Conservation (phyloP, 1,140 invertebrate genomes). For the Aphaenogaster rudis region DNA sequence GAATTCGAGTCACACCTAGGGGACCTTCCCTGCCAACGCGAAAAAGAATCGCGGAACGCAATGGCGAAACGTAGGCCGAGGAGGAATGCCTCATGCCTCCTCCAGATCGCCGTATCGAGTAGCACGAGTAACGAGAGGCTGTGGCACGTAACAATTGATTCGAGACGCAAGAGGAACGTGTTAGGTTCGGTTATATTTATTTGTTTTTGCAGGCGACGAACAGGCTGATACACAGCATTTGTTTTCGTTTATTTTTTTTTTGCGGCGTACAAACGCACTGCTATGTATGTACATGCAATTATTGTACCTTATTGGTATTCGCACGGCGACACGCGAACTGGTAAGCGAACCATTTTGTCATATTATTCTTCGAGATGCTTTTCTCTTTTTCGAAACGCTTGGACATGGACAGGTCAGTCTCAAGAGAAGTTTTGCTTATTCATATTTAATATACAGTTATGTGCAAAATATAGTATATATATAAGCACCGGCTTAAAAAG, state of each 20-base stretch:
- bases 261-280: background rate
- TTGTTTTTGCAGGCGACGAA: background rate
- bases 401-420: background rate
- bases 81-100: slow-evolving; percentile 49
- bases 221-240: background rate
- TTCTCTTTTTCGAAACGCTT: background rate
- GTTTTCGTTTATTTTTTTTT: background rate
- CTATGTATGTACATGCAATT: background rate
- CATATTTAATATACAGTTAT: no score
- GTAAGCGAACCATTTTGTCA: background rate
- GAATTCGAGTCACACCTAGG: slow-evolving; percentile 78
- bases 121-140: background rate
- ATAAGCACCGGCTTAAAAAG: no score
- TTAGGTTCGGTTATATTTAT: background rate
- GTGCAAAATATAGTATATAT: no score
- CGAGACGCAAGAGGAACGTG: background rate
- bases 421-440: no score
- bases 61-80: slow-evolving; percentile 60
- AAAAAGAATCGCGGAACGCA: slow-evolving; percentile 54
- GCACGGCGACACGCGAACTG: background rate
- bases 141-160: slow-evolving; percentile 8
- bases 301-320: background rate
- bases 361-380: slow-evolving; percentile 16
- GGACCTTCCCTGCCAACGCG: slow-evolving; percentile 59
- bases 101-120: slow-evolving; percentile 30